Percentiles rank a stretch among this genome's conserved stretches.
Conservation (phyloP, 2,113 vertebrate species). For the Paramisgurnus dabryanus region DNA sequence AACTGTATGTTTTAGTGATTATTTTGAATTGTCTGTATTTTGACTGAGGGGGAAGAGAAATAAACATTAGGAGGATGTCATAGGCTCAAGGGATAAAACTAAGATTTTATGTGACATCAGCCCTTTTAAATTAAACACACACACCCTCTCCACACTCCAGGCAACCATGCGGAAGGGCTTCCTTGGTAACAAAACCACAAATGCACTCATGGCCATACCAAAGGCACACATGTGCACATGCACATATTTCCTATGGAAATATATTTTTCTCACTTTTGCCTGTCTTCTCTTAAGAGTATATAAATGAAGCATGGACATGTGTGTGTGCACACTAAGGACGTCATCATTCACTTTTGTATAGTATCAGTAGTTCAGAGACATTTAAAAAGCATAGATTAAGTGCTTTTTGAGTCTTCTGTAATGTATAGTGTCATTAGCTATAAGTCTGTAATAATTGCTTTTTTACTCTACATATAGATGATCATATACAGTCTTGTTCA, state of each 20-base stretch:
- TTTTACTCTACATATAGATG: too few relatives aligned
- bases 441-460: neutral
- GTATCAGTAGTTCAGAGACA: neutral
- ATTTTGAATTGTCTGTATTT: slow-evolving; percentile 6
- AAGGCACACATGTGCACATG: slow-evolving; percentile 41
- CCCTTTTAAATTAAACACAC: slow-evolving; percentile 74
- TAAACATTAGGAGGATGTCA: slow-evolving; percentile 23
- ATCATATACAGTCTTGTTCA: too few relatives aligned
- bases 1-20: neutral
- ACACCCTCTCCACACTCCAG: slow-evolving; percentile 65
- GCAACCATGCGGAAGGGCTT: slow-evolving; percentile 66
- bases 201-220: neutral
- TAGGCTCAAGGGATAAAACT: slow-evolving; percentile 60
- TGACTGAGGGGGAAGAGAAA: neutral
- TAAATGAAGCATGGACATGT: neutral
- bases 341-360: slow-evolving; percentile 8
- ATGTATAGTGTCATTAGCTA: neutral
- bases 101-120: slow-evolving; percentile 70
- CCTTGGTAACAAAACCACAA: slow-evolving; percentile 21
- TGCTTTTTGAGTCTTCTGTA: neutral
- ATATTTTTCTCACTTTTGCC: slow-evolving; percentile 56
- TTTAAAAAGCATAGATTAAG: neutral
- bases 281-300: neutral
- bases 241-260: slow-evolving; percentile 53
- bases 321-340: slow-evolving; percentile 8